These are phyloP conservation scores for Poeciliopsis turneri DNA, from an alignment of 2,797 vertebrate genomes.

Conservation along the genomic window DNA sequence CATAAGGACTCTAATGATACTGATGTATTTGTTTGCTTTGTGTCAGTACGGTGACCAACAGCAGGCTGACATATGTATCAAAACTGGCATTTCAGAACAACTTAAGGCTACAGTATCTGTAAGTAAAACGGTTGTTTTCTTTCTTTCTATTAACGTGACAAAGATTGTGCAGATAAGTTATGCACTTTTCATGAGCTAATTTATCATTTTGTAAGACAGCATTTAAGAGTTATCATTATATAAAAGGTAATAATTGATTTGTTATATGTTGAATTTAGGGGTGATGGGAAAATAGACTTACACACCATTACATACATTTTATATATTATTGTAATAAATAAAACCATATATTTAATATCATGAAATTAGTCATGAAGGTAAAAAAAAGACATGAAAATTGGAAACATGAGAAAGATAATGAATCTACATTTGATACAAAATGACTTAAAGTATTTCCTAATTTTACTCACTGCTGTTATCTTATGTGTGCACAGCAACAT, in stretches of 20 bases:
- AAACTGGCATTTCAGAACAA: constrained; percentile 92
- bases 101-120: constrained; percentile 91
- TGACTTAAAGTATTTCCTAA: constrained; percentile 26
- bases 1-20: not conserved
- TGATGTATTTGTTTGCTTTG: constrained; percentile 45
- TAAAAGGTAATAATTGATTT: not conserved
- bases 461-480: not conserved
- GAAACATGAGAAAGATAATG: not conserved
- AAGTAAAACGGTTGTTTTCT: constrained; percentile 73
- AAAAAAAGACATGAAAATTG: not conserved
- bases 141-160: constrained; percentile 14
- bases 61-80: constrained; percentile 90
- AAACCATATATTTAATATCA: not conserved
- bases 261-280: not conserved
- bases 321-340: not conserved
- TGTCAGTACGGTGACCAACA: constrained; percentile 92
- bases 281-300: not conserved
- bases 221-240: not conserved
- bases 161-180: not conserved
- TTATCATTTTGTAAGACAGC: not conserved
- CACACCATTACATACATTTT: not conserved
- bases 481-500: constrained; percentile 19
- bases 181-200: not conserved
- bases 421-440: constrained; percentile 21
- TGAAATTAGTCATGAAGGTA: not conserved